These are phyloP conservation scores for Caracal caracal DNA, from an alignment of 2,113 vertebrate genomes.

Conservation along the genomic window DNA sequence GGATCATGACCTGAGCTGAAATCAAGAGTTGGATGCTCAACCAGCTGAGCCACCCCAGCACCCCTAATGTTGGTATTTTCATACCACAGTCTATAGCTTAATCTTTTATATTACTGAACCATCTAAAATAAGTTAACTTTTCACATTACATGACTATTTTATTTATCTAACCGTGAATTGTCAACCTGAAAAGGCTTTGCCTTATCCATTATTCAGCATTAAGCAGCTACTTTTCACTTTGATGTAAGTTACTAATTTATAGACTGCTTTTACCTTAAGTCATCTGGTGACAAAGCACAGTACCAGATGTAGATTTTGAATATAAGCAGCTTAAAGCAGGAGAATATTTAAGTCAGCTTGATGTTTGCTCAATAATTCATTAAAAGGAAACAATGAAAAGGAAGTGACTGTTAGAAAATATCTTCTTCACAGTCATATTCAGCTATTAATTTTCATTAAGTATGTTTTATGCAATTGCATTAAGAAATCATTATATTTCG, in stretches of 20 bases:
- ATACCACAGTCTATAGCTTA: background rate
- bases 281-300: constrained; percentile 23
- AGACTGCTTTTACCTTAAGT: constrained; percentile 53
- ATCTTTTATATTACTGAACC: constrained; percentile 28
- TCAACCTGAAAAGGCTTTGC: constrained; percentile 43
- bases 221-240: constrained; percentile 51
- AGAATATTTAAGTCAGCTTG: background rate
- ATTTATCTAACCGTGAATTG: constrained; percentile 51
- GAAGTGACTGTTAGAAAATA: background rate
- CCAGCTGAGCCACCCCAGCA: no score
- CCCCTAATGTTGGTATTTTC: constrained; percentile 15
- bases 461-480: background rate
- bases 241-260: constrained; percentile 74
- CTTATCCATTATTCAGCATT: constrained; percentile 69
- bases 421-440: background rate
- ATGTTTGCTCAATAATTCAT: constrained; percentile 49
- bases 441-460: background rate
- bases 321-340: background rate
- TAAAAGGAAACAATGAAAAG: constrained; percentile 27
- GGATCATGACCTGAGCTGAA: no score
- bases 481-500: constrained; percentile 30
- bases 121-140: constrained; percentile 32
- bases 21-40: no score
- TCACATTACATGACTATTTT: background rate
- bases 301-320: constrained; percentile 40